These are phyloP conservation scores for Anguilla rostrata DNA, from an alignment of 2,113 vertebrate genomes.

Conservation along the genomic window DNA sequence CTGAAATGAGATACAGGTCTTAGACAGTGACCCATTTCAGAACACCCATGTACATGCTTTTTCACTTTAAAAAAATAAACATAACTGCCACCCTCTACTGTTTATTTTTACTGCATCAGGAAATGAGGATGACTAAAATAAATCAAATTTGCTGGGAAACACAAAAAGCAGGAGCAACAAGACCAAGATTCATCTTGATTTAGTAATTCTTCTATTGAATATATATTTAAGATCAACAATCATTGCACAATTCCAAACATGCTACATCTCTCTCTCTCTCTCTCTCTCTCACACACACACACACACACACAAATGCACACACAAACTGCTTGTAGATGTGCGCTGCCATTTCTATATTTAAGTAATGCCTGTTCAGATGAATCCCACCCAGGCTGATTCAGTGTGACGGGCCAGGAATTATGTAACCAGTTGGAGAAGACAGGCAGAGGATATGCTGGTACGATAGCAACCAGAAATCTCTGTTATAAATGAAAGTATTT, in stretches of 20 bases:
- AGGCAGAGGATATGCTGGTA: conserved; percentile 48
- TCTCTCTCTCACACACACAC: not conserved
- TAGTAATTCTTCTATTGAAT: not conserved
- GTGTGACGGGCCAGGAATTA: conserved; percentile 64
- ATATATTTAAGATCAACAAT: not conserved
- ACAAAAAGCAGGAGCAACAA: not conserved
- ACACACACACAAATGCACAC: not conserved
- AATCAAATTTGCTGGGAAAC: not conserved
- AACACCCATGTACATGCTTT: not conserved
- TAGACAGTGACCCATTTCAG: not conserved
- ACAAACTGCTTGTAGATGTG: conserved; percentile 30
- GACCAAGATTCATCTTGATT: not conserved
- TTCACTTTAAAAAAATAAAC: not conserved
- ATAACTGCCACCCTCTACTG: not conserved
- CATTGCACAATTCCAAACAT: conserved; percentile 48
- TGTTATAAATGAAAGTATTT: not conserved
- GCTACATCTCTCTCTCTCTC: conserved; percentile 7
- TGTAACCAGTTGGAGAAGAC: conserved; percentile 59
- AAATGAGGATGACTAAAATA: not conserved
- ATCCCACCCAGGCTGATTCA: conserved; percentile 66
- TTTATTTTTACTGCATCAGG: not conserved
- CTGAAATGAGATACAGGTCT: conserved; percentile 42
- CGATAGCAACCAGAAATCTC: conserved; percentile 36
- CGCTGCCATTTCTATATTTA: conserved; percentile 50
- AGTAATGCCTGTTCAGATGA: conserved; percentile 49